Percentiles rank a stretch among this genome's conserved stretches.
These are phyloP conservation scores for Abramis brama DNA, from an alignment of 2,113 vertebrate genomes.

Conservation along the genomic window DNA sequence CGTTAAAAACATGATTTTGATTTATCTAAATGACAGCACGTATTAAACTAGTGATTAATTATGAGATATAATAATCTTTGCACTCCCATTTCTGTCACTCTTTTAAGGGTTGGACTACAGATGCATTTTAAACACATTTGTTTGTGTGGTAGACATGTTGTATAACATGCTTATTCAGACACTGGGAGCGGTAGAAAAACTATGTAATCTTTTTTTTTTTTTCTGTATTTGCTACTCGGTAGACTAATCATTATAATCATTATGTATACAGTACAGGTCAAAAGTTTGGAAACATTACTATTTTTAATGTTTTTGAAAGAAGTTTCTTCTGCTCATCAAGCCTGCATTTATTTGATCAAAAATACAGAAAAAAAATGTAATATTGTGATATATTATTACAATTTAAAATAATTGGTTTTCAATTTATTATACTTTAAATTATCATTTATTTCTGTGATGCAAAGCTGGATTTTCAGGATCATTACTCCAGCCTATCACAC, in stretches of 20 bases:
- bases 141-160: not conserved
- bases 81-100: not conserved
- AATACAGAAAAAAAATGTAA: too few species aligned
- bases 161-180: not conserved
- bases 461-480: too few species aligned
- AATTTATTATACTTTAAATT: too few species aligned
- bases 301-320: too few species aligned
- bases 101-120: not conserved
- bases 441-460: too few species aligned
- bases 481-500: too few species aligned
- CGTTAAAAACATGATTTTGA: slow-evolving; percentile 47
- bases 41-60: slow-evolving; percentile 23
- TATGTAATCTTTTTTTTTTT: not conserved
- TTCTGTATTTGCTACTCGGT: not conserved
- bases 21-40: slow-evolving; percentile 28
- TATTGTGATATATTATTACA: too few species aligned
- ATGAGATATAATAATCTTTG: slow-evolving; percentile 22
- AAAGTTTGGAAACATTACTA: too few species aligned
- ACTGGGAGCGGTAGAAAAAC: not conserved
- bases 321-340: too few species aligned
- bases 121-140: not conserved
- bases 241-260: not conserved
- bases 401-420: too few species aligned
- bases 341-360: too few species aligned
- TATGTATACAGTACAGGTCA: not conserved